A percentile compares a stretch with the other conserved stretches of the same genome.
phyloP scores from a whole-genome alignment of 2,888 invertebrate species.

The Leptopilina syphax region DNA sequence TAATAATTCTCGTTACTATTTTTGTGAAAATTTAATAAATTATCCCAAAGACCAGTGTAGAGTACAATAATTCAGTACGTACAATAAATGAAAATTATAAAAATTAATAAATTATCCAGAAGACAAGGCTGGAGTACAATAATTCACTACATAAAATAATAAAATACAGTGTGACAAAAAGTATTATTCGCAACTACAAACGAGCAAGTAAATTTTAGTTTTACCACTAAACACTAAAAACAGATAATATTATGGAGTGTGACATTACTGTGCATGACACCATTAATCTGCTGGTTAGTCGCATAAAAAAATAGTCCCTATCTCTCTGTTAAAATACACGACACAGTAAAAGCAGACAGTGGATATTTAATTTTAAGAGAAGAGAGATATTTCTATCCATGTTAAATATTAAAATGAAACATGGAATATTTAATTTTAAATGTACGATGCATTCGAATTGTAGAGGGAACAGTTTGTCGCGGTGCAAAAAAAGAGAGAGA shows the following conservation, averaged over 20 bases:
- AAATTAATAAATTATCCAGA: no score
- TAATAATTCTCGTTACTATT: no score
- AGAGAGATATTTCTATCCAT: not conserved
- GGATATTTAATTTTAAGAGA: not conserved
- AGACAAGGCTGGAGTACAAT: no score
- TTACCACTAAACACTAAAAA: not conserved
- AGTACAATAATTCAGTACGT: no score
- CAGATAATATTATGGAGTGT: conserved; percentile 5
- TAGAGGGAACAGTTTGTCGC: conserved; percentile 55
- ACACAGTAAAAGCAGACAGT: not conserved
- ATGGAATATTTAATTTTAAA: not conserved
- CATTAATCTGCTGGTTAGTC: conserved; percentile 46
- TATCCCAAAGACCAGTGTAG: no score
- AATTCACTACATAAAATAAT: no score
- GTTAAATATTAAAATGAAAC: not conserved
- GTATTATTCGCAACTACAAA: no score
- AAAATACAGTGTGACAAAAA: no score
- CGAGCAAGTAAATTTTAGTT: not conserved
- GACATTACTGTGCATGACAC: conserved; percentile 2
- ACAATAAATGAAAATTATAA: no score
- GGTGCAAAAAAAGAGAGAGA: conserved; percentile 54
- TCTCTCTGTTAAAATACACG: conserved; percentile 43
- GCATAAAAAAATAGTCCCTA: conserved; percentile 43
- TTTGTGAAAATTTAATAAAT: no score
- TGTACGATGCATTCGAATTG: conserved; percentile 50